Evolutionary conservation across 2,113 vertebrate genomes (phyloP), one percentile per base, ranked within the genome.

Genomic region (Trogon surrucura): DNA sequence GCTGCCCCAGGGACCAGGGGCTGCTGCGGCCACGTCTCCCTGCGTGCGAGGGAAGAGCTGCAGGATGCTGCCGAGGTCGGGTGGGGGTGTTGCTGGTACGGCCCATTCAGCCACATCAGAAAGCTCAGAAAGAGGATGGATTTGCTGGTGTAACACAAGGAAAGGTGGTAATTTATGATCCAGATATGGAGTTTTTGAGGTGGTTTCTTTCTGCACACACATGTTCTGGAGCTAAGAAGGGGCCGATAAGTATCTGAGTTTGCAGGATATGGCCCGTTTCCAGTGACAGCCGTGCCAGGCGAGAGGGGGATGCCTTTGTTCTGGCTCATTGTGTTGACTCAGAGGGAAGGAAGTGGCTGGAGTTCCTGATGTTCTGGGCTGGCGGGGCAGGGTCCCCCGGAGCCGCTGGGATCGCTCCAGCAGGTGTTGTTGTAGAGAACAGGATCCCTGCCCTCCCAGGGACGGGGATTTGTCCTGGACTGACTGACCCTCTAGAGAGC

Each of bases 331-430:
- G 96, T 97, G 97, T 97, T 97, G 94, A 94, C 91, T 92, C 73
- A 69, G 89, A 97, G 96, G 98, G 97, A 98, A 98, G 98, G 98
- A 98, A 98, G 93, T 81, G 30, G 70, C 66, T 36, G 95, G 97
- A 96, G 95, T 95, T 96, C 97, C 96, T 95, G 97, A 93, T 97
- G 97, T 98, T 98, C 97, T 89, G n/a, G 80, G 84, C 77, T 95
- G 67, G 92, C 32, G 38, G 90, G 91, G 70, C 94, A 87, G 97
- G 97, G 85, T 82, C 94, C 81, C 67, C 12, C 3, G 71, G 92
- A 92, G 58, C 93, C 95, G 82, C 62, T 80, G 95, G 90, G 91
- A 97, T 98, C 87, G 95, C 94, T 98, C 70, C 80, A 44, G 92
- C 98, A 98, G 97, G 96, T 98, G 97, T 88, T 96, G 97, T 95